Percentiles rank a stretch among this genome's conserved stretches.
These are phyloP conservation scores for Bombus huntii DNA, from an alignment of 1,140 invertebrate genomes.

Conservation along the genomic window DNA sequence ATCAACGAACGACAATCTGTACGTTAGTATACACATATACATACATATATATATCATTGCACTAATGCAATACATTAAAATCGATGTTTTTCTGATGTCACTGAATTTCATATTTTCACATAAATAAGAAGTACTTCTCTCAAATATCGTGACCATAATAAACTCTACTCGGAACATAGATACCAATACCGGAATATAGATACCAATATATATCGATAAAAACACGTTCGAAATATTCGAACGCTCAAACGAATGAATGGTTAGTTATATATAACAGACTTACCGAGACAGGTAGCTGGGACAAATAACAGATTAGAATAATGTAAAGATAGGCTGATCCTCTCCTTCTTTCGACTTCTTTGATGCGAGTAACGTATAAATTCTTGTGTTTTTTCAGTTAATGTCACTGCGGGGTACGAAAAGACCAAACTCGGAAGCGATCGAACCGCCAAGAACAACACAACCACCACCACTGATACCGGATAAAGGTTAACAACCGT, in stretches of 20 bases:
- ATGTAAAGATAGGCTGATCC: not conserved
- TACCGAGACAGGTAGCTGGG: not conserved
- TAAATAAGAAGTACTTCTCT: not conserved
- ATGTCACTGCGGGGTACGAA: conserved; percentile 84
- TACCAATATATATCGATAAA: not conserved
- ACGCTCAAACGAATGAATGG: not conserved
- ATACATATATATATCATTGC: not conserved
- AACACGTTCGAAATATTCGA: not conserved
- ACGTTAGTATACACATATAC: not conserved
- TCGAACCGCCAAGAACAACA: conserved; percentile 70
- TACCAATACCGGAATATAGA: not conserved
- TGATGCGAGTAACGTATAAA: not conserved
- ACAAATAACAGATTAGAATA: too few relatives aligned
- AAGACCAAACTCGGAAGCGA: conserved; percentile 73
- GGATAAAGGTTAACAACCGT: conserved; percentile 81
- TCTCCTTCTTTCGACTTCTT: not conserved
- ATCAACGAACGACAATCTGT: not conserved
- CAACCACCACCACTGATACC: conserved; percentile 84
- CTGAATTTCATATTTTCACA: not conserved
- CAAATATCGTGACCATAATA: not conserved
- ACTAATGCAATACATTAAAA: not conserved
- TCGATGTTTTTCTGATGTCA: not conserved
- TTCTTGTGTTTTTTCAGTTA: conserved; percentile 80
- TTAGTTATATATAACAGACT: not conserved
- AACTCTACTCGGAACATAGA: not conserved